Evolutionary conservation across 2,888 invertebrate genomes (phyloP), one percentile per base, ranked within the genome.

Genomic region (Idaea straminata): DNA sequence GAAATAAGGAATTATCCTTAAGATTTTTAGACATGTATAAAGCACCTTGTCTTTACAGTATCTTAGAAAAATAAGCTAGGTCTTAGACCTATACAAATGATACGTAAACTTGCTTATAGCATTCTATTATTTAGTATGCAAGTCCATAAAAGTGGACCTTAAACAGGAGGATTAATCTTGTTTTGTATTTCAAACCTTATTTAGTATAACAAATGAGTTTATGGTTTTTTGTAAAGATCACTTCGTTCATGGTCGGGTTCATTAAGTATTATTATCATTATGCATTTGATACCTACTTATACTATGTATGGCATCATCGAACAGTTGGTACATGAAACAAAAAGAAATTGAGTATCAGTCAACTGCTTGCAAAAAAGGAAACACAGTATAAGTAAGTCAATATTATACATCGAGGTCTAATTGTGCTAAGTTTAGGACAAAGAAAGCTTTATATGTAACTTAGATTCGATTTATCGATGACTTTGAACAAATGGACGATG

Each of bases 251-350:
- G 63, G 63, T 61, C 61, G 61, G 59, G 61, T 66, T 74, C 62
- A 66, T 64, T 66, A 69, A 61, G 25, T 64, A 64, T 65, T 58
- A 66, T 66, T 63, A 68, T 72, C 74, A 74, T 74, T 74, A 78
- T 75, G 75, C 65, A 61, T 35, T 75, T 74, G 71, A 87, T 90
- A 89, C 89, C 83, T 91, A 89, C 89, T 90, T 83, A 91, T 87
- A 89, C 91, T 91, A 88, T 84, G 77, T 78, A 83, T 85, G 86
- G 83, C 87, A 82, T 88, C 89, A 88, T 81, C 82, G 86, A 76
- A 82, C 81, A 82, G 89, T 70, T 66, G 69, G 72, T 91, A 91
- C 91, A 91, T 91, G 91, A 89, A 91, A 91, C 91, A 91, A 90
- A 90, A 81, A 87, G 80, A 84, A 81, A 79, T 72, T 47, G 47